Evolutionary conservation across 1,140 invertebrate species (phyloP).

Genomic region (Penaeus chinensis): DNA sequence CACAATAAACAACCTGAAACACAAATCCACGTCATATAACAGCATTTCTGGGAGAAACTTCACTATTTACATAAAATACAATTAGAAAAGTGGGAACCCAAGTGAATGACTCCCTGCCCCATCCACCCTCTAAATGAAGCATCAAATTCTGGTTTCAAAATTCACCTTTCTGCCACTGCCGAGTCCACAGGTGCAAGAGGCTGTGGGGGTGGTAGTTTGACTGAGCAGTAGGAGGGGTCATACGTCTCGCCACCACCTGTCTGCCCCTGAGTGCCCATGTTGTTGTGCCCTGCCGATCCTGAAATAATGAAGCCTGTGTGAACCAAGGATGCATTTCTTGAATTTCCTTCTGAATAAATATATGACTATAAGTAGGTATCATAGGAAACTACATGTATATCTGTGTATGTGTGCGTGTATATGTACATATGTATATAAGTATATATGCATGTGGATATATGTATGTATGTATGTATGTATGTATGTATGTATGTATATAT

Average conservation of each 20-base stretch:
- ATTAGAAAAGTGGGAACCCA: not conserved
- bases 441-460: too few species aligned
- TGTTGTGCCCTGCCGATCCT: slow-evolving; percentile 32
- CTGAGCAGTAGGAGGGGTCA: slow-evolving; percentile 73
- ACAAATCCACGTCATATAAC: not conserved
- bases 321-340: not conserved
- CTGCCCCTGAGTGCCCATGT: slow-evolving; percentile 43
- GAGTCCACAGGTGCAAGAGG: slow-evolving; percentile 81
- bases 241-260: slow-evolving; percentile 65
- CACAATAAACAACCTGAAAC: slow-evolving; percentile 78
- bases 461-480: too few species aligned
- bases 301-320: not conserved
- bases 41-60: not conserved
- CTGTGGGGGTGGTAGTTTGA: slow-evolving; percentile 79
- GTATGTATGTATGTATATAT: too few species aligned
- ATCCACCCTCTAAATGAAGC: slow-evolving; percentile 68
- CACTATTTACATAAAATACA: not conserved
- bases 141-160: not conserved
- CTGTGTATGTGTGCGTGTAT: too few species aligned
- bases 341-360: too few species aligned
- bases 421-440: too few species aligned
- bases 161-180: slow-evolving; percentile 74
- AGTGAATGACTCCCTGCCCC: slow-evolving; percentile 66
- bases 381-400: too few species aligned
- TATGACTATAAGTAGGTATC: too few species aligned